phyloP scores from a whole-genome alignment of 2,797 vertebrate species.

The Margarornis squamiger region DNA sequence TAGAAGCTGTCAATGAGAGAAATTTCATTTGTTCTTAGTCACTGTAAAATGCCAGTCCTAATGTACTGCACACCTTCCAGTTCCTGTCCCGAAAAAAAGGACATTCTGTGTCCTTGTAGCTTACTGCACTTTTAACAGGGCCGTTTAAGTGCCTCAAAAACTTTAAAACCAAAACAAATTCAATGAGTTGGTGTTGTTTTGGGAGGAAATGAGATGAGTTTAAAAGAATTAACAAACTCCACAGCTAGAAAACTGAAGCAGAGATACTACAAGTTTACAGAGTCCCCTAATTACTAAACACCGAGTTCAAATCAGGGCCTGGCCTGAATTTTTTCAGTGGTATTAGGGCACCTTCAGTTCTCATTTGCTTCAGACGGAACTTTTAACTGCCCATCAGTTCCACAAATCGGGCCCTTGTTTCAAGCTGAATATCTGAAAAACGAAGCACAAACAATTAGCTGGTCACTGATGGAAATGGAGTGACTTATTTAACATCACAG shows the following conservation, averaged over 20 bases:
- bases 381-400: slow-evolving; percentile 12
- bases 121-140: background rate
- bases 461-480: background rate
- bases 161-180: background rate
- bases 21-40: background rate
- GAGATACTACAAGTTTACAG: background rate
- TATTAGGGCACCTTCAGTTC: background rate
- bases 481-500: background rate
- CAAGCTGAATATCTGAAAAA: slow-evolving; percentile 45
- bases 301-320: slow-evolving; percentile 12
- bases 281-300: background rate
- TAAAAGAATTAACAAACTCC: background rate
- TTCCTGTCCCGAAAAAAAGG: background rate
- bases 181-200: background rate
- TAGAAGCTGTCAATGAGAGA: background rate
- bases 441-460: background rate
- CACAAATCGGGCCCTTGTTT: slow-evolving; percentile 19
- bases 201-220: background rate
- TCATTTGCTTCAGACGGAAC: slow-evolving; percentile 3
- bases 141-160: background rate
- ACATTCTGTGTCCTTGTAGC: background rate
- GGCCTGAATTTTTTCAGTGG: slow-evolving; percentile 1
- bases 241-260: background rate
- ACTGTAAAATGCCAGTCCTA: background rate
- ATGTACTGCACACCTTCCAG: background rate